phyloP scores from a whole-genome alignment of 2,113 vertebrate genomes.

The Collichthys lucidus region DNA sequence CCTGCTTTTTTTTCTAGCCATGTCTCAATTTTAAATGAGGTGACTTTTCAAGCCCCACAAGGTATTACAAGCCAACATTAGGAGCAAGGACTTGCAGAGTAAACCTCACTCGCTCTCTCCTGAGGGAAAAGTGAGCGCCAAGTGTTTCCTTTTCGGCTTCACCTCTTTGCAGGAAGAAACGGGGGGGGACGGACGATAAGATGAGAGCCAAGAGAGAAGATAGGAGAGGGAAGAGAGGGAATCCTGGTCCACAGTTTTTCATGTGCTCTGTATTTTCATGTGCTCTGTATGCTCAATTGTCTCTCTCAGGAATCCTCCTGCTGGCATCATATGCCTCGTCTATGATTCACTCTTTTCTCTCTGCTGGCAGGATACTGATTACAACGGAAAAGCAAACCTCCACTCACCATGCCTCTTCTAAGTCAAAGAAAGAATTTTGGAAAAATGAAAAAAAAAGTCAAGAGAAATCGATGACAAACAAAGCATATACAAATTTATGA shows the following conservation, averaged over 20 bases:
- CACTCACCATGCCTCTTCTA: not conserved
- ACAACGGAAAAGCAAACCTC: slow-evolving; percentile 26
- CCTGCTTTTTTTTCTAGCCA: slow-evolving; percentile 56
- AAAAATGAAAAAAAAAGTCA: not conserved
- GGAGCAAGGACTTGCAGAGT: slow-evolving; percentile 37
- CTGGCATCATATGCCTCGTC: slow-evolving; percentile 38
- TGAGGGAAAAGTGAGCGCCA: not conserved
- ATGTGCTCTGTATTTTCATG: slow-evolving; percentile 40
- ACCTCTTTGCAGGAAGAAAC: slow-evolving; percentile 36
- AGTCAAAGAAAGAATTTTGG: slow-evolving; percentile 27
- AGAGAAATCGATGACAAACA: slow-evolving; percentile 1
- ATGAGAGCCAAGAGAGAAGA: slow-evolving; percentile 52
- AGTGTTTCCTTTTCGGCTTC: slow-evolving; percentile 55
- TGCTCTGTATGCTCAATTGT: slow-evolving; percentile 37
- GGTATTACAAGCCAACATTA: slow-evolving; percentile 54
- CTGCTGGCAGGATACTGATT: slow-evolving; percentile 46
- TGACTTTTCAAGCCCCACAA: slow-evolving; percentile 55
- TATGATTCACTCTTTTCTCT: slow-evolving; percentile 45
- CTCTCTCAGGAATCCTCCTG: slow-evolving; percentile 50
- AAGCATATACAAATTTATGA: slow-evolving; percentile 1
- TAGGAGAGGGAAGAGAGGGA: slow-evolving; percentile 8
- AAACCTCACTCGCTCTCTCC: slow-evolving; percentile 36
- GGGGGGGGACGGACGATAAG: slow-evolving; percentile 26
- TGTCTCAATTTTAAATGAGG: slow-evolving; percentile 75
- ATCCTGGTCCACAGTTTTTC: slow-evolving; percentile 23